Base-by-base conservation (phyloP, 2,888 invertebrate species). In the Lasioglossum lativentre region DNA sequence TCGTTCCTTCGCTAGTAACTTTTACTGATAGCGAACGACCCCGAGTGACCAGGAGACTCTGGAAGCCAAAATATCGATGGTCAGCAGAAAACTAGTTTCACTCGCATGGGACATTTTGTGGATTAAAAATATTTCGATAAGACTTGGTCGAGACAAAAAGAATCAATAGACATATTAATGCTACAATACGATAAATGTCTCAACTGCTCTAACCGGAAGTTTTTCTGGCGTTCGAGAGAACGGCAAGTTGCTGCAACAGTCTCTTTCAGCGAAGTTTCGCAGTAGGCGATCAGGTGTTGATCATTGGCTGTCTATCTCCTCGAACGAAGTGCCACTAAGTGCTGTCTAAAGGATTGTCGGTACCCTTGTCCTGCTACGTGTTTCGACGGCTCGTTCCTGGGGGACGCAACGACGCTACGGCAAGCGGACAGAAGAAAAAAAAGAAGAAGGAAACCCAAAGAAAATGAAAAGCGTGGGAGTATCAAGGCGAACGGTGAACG, bases 311-410 rank as follows among this genome's bases (percentile, higher is more conserved):
- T 63, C 63, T 63, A 34, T 63, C 63, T 34, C 30, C 19, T 40
- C 70, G 78, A 75, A 89, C 92, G 91, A 91, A 91, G 89, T 88
- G 89, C 88, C 85, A 89, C 88, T 92, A 92, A 93, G 93, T 92
- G 90, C 87, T 89, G 87, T 88, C 90, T 90, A 93, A 92, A 92
- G 91, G 91, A 93, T 93, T 92, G 92, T 92, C 92, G 92, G 93
- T 93, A 91, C 88, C 83, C 87, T 83, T 87, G 87, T 89, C 89
- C 68, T 80, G 76, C 45, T 78, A 56, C 82, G 76, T 81, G 80
- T 78, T 76, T 74, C 73, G 83, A 66, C 78, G 72, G 59, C 72
- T 82, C 75, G 66, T 78, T 78, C 89, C 86, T 79, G 81, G 82
- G 81, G 88, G 88, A 90, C 86, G 88, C 88, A 90, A 91, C 87